Evolutionary conservation across 2,888 invertebrate genomes (phyloP).

Genomic region (Fabriciana adippe): DNA sequence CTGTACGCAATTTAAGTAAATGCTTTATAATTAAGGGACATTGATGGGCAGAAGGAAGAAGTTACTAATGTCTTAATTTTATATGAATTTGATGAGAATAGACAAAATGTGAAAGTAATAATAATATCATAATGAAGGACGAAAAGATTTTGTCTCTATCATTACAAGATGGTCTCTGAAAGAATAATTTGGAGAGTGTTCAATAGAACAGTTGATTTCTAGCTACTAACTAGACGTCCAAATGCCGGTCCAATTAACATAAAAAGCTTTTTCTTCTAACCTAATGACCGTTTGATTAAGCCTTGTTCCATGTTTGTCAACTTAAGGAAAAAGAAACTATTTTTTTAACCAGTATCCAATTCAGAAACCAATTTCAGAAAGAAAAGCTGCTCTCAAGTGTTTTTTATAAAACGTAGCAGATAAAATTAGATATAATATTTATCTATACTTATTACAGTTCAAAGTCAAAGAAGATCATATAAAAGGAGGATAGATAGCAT

Average conservation of each 20-base stretch:
- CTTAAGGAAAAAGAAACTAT: slow-evolving; percentile 27
- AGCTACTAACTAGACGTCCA: slow-evolving; percentile 7
- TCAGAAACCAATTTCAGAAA: neutral
- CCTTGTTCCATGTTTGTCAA: slow-evolving; percentile 26
- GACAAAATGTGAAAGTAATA: slow-evolving; percentile 3
- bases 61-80: slow-evolving; percentile 2
- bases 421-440: too few species aligned
- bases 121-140: neutral
- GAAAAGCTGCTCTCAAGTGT: too few species aligned
- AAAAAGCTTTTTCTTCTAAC: slow-evolving; percentile 32
- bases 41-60: slow-evolving; percentile 7
- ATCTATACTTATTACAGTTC: too few species aligned
- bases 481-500: too few species aligned
- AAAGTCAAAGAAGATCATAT: too few species aligned
- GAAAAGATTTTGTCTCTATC: slow-evolving; percentile 1
- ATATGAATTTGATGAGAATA: slow-evolving; percentile 1
- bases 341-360: slow-evolving; percentile 6
- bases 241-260: slow-evolving; percentile 30
- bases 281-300: slow-evolving; percentile 29
- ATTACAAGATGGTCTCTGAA: slow-evolving; percentile 9
- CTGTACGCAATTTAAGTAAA: slow-evolving; percentile 1
- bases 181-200: slow-evolving; percentile 10
- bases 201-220: neutral
- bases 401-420: too few species aligned
- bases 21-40: neutral